Evolutionary conservation across 2,888 invertebrate genomes (phyloP).

Genomic region (Adela reaumurella): DNA sequence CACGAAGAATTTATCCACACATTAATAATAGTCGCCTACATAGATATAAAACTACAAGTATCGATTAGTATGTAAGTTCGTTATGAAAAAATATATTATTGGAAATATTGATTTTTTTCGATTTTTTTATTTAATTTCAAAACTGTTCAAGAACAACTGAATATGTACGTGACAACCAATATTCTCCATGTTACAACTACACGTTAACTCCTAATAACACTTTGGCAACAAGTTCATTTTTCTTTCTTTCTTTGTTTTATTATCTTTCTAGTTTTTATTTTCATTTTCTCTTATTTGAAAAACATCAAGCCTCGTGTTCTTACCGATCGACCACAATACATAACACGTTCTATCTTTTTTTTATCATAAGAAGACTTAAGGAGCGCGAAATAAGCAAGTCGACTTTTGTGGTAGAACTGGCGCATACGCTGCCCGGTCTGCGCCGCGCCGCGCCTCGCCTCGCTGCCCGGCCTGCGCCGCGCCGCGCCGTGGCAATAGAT

Average conservation of each 20-base stretch:
- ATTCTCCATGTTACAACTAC: slow-evolving; percentile 36
- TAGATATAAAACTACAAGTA: slow-evolving; percentile 51
- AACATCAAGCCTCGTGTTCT: background rate
- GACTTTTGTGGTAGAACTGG: background rate
- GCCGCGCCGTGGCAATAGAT: too few relatives aligned
- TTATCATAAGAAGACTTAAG: background rate
- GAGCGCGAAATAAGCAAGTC: background rate
- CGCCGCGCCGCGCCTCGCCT: too few relatives aligned
- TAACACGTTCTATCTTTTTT: background rate
- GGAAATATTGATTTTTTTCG: slow-evolving; percentile 44
- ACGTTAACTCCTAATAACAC: slow-evolving; percentile 51
- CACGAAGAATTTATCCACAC: slow-evolving; percentile 28
- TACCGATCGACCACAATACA: background rate
- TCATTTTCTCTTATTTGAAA: slow-evolving; percentile 7
- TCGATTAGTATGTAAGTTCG: slow-evolving; percentile 50
- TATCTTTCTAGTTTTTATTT: slow-evolving; percentile 18
- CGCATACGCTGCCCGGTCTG: too few relatives aligned
- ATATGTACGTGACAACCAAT: slow-evolving; percentile 54
- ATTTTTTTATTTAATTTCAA: slow-evolving; percentile 41
- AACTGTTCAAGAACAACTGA: slow-evolving; percentile 52
- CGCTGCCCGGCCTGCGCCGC: too few relatives aligned
- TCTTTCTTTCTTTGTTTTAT: slow-evolving; percentile 24
- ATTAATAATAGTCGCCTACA: slow-evolving; percentile 44
- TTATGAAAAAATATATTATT: slow-evolving; percentile 57
- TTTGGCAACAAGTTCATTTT: slow-evolving; percentile 57